Percentiles rank a stretch among this genome's conserved stretches.
These are phyloP conservation scores for Zootoca vivipara DNA, from an alignment of 2,113 vertebrate genomes.

Conservation along the genomic window DNA sequence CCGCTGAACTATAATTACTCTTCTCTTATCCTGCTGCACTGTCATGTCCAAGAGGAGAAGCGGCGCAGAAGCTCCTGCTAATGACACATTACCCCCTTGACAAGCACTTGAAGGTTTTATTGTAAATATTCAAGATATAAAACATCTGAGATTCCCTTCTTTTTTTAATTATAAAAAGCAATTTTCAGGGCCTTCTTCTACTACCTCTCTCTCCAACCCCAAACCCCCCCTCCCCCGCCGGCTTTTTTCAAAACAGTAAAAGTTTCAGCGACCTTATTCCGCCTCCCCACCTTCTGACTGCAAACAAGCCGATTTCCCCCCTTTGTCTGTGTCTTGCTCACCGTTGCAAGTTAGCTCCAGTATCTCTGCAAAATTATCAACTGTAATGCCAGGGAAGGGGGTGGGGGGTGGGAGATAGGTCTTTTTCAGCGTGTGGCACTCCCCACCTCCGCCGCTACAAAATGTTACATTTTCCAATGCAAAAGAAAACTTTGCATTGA, in stretches of 20 bases:
- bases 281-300: conserved; percentile 37
- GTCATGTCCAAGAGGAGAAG: conserved; percentile 94
- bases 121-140: conserved; percentile 87
- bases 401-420: conserved; percentile 63
- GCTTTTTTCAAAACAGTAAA: conserved; percentile 61
- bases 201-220: not conserved
- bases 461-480: conserved; percentile 75
- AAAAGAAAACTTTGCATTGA: conserved; percentile 80
- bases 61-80: conserved; percentile 81
- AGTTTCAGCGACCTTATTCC: conserved; percentile 70
- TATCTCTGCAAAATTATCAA: conserved; percentile 81
- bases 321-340: conserved; percentile 72
- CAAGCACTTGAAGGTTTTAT: conserved; percentile 83
- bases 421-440: conserved; percentile 68
- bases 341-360: conserved; percentile 64
- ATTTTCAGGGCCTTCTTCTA: conserved; percentile 70
- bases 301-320: conserved; percentile 68
- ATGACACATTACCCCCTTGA: conserved; percentile 87
- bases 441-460: conserved; percentile 68
- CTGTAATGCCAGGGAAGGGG: conserved; percentile 62
- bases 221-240: too few species aligned
- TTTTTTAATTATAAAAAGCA: conserved; percentile 87
- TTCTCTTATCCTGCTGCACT: conserved; percentile 96
- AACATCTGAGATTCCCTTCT: conserved; percentile 79
- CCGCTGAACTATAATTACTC: conserved; percentile 99